These are phyloP conservation scores for Pundamilia nyererei DNA, from an alignment of 2,113 vertebrate species.

Conservation along the genomic window DNA sequence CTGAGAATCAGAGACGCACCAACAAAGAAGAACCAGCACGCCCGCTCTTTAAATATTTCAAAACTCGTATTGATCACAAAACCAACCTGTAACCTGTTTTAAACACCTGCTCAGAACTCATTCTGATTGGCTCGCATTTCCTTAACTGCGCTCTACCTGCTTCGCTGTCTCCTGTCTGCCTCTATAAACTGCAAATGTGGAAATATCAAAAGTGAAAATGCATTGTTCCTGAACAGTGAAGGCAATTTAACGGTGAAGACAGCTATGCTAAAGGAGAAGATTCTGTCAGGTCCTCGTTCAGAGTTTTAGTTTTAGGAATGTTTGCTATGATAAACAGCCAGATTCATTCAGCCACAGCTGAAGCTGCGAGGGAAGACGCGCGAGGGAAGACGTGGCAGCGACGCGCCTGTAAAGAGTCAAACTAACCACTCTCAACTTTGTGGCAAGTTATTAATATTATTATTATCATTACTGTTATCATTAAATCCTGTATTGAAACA, in stretches of 20 bases:
- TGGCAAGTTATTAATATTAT: neutral
- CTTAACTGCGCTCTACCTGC: neutral
- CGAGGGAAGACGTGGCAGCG: neutral
- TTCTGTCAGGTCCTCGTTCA: neutral
- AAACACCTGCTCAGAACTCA: neutral
- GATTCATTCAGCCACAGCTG: neutral
- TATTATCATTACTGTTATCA: neutral
- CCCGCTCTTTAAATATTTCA: neutral
- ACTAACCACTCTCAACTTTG: neutral
- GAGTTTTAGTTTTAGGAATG: neutral
- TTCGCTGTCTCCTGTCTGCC: neutral
- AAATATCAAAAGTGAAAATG: neutral
- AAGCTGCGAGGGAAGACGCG: neutral
- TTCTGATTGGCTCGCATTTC: neutral
- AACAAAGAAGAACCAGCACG: neutral
- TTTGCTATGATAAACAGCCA: neutral
- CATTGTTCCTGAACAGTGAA: neutral
- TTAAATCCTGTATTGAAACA: neutral
- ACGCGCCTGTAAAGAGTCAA: neutral
- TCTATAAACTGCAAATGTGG: neutral
- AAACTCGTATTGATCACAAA: neutral
- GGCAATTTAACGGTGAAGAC: neutral
- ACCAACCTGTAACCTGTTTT: neutral
- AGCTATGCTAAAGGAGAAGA: neutral
- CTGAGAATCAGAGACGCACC: neutral